Conservation (phyloP, 2,113 vertebrate genomes). For the Amphiprion ocellaris region DNA sequence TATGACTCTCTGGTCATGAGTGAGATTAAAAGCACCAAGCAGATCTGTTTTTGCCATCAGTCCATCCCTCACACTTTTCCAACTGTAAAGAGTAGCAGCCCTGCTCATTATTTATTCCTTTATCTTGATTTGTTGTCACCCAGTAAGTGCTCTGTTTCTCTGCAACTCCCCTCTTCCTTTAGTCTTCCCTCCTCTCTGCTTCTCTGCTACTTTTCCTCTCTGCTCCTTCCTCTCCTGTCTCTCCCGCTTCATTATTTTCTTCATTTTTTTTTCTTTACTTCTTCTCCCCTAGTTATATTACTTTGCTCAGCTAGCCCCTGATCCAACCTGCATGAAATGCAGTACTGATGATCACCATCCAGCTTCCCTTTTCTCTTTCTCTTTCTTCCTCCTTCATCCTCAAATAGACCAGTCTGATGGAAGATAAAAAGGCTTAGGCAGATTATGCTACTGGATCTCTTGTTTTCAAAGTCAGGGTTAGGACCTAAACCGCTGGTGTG, state of each 20-base stretch:
- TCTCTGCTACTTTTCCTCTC: slow-evolving; percentile 12
- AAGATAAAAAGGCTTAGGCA: slow-evolving; percentile 42
- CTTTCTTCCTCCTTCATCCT: slow-evolving; percentile 26
- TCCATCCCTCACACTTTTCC: not conserved
- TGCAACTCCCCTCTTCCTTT: not conserved
- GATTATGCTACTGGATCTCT: slow-evolving; percentile 42
- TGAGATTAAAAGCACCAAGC: not conserved
- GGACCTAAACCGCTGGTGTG: slow-evolving; percentile 14
- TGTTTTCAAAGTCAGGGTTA: slow-evolving; percentile 37
- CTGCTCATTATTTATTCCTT: slow-evolving; percentile 2
- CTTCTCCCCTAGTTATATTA: slow-evolving; percentile 21
- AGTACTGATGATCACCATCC: slow-evolving; percentile 34
- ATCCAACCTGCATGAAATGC: slow-evolving; percentile 54
- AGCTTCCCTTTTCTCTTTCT: slow-evolving; percentile 19
- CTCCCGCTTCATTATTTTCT: slow-evolving; percentile 6
- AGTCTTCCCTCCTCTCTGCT: slow-evolving; percentile 9
- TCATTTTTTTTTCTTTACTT: not conserved
- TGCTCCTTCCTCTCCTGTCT: not conserved
- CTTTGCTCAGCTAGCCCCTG: slow-evolving; percentile 35
- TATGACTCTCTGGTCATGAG: slow-evolving; percentile 11
- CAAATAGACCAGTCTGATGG: slow-evolving; percentile 34
- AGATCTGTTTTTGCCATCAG: not conserved
- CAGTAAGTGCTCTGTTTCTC: not conserved
- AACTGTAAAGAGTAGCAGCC: not conserved
- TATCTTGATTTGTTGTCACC: slow-evolving; percentile 14